Conservation (phyloP, 1,140 invertebrate genomes). For the Zaprionus nigranus region DNA sequence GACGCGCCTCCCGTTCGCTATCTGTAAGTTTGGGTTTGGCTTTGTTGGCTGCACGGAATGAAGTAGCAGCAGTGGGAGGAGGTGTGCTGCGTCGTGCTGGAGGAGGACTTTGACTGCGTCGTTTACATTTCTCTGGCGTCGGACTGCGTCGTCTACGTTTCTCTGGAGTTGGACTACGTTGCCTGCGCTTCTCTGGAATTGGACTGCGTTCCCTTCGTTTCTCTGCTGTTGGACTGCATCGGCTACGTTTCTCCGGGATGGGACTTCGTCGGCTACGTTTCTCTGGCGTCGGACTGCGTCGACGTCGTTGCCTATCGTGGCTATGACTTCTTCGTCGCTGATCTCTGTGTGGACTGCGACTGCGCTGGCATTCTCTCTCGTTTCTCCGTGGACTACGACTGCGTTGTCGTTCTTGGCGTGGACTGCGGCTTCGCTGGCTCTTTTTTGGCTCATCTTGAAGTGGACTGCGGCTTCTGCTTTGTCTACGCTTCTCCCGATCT, state of each 20-base stretch:
- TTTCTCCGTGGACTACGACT: background rate
- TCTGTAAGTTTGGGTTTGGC: slow-evolving; percentile 82
- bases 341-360: slow-evolving; percentile 9
- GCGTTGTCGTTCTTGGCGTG: background rate
- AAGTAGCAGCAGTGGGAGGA: background rate
- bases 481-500: background rate
- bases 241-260: slow-evolving; percentile 8
- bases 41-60: slow-evolving; percentile 7
- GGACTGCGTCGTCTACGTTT: slow-evolving; percentile 12
- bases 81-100: slow-evolving; percentile 38
- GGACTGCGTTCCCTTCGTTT: background rate
- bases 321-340: slow-evolving; percentile 53
- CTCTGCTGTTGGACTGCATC: slow-evolving; percentile 4
- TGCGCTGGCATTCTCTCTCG: slow-evolving; percentile 4
- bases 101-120: slow-evolving; percentile 33
- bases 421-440: slow-evolving; percentile 26
- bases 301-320: background rate
- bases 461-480: slow-evolving; percentile 34
- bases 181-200: background rate
- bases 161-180: background rate
- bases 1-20: slow-evolving; percentile 89
- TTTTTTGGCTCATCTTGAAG: slow-evolving; percentile 3
- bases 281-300: no score
- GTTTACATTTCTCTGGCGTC: slow-evolving; percentile 1
- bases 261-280: background rate